A percentile compares a stretch with the other conserved stretches of the same genome.
Evolutionary conservation across 2,113 vertebrate genomes (phyloP).

Genomic region (Caracal caracal): DNA sequence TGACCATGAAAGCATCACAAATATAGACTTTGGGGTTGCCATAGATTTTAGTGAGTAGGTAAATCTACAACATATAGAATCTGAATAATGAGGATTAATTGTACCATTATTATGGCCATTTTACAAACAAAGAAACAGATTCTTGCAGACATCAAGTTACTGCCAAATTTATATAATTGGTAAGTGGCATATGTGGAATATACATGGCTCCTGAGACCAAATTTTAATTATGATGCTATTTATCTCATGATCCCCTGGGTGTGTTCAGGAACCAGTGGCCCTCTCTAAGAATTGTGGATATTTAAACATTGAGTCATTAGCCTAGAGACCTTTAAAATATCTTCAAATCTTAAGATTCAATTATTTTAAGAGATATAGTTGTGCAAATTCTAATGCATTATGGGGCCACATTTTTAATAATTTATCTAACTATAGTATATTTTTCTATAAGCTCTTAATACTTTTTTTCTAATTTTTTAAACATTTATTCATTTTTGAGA

Average conservation of each 20-base stretch:
- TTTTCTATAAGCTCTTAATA: background rate
- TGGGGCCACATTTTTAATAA: background rate
- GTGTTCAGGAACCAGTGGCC: background rate
- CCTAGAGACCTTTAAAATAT: background rate
- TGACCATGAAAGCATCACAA: background rate
- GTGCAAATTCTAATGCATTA: background rate
- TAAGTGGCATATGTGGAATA: background rate
- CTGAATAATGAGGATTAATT: background rate
- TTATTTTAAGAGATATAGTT: constrained; percentile 9
- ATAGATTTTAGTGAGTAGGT: background rate
- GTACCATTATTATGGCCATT: background rate
- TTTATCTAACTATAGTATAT: background rate
- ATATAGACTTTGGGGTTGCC: background rate
- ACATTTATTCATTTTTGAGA: too few relatives aligned
- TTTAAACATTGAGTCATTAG: background rate
- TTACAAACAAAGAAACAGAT: background rate
- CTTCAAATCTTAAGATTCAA: background rate
- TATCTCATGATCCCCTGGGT: background rate
- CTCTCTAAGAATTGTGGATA: background rate
- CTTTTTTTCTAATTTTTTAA: background rate
- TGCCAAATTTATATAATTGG: background rate
- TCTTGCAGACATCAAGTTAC: background rate
- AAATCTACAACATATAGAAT: background rate
- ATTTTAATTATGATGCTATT: background rate
- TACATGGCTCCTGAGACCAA: background rate